A percentile compares a stretch with the other conserved stretches of the same genome.
phyloP scores from a whole-genome alignment of 2,113 vertebrate species.

The Datnioides undecimradiatus region DNA sequence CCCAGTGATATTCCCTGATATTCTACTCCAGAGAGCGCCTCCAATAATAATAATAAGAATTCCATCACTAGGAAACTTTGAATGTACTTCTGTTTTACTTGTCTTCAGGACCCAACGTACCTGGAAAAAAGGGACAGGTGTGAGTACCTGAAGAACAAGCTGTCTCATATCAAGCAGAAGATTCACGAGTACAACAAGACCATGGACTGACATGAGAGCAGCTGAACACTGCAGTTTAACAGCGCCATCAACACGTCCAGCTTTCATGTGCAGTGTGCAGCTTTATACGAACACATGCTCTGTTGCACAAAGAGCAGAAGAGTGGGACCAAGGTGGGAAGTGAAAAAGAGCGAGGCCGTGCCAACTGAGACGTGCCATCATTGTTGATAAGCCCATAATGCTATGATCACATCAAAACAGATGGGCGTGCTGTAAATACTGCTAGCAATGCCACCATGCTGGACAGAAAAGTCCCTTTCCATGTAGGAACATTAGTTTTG shows the following conservation, averaged over 20 bases:
- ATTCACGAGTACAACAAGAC: constrained; percentile 95
- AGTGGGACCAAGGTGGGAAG: neutral
- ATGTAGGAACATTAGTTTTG: neutral
- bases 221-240: neutral
- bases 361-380: neutral
- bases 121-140: constrained; percentile 95
- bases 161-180: constrained; percentile 95
- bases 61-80: neutral
- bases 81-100: constrained; percentile 26
- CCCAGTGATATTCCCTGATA: neutral
- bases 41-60: no score
- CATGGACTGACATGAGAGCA: constrained; percentile 85
- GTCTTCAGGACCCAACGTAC: constrained; percentile 90
- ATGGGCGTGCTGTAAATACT: neutral
- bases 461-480: neutral
- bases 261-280: neutral
- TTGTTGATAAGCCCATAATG: neutral
- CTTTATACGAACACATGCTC: neutral
- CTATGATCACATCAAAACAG: neutral
- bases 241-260: neutral
- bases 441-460: neutral
- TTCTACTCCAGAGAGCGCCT: no score
- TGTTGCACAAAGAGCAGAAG: neutral
- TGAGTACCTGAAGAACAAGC: constrained; percentile 96
- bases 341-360: neutral